Percentiles rank a stretch among this genome's conserved stretches.
Evolutionary conservation across 2,888 invertebrate genomes (phyloP).

Genomic region (Melanchra persicariae): DNA sequence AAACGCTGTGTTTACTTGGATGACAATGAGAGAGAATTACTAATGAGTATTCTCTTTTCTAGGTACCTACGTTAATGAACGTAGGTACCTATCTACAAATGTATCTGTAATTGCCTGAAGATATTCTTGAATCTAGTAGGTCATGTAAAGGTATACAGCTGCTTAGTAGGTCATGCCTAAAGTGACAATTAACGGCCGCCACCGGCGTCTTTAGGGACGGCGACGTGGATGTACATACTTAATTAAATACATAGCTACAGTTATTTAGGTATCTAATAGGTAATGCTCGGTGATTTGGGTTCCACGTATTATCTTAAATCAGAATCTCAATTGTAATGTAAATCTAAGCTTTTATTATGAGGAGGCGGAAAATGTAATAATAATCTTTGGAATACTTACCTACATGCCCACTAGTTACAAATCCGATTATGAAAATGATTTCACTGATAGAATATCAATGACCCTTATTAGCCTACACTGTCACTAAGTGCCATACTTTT

Average conservation of each 20-base stretch:
- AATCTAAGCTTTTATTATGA: background rate
- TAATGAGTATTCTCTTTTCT: no score
- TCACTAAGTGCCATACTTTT: background rate
- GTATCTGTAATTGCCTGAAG: constrained; percentile 8
- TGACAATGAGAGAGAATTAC: constrained; percentile 10
- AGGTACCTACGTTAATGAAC: no score
- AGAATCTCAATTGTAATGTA: constrained; percentile 2
- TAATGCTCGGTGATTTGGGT: constrained; percentile 33
- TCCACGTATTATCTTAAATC: constrained; percentile 24
- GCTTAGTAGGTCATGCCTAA: constrained; percentile 49
- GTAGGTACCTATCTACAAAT: constrained; percentile 1
- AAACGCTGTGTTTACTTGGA: constrained; percentile 4
- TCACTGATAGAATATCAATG: background rate
- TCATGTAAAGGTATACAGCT: constrained; percentile 29
- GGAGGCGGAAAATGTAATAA: background rate
- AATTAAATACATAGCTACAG: constrained; percentile 5
- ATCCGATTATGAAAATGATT: background rate
- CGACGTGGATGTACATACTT: constrained; percentile 10
- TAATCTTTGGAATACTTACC: background rate
- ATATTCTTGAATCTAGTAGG: constrained; percentile 33
- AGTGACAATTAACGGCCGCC: constrained; percentile 53
- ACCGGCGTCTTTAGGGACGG: constrained; percentile 33
- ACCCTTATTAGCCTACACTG: no score
- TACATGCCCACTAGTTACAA: background rate
- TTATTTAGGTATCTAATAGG: constrained; percentile 27